A percentile compares a stretch with the other conserved stretches of the same genome.
These are phyloP conservation scores for Melangyna quadrimaculata DNA, from an alignment of 2,888 invertebrate species.

Conservation along the genomic window DNA sequence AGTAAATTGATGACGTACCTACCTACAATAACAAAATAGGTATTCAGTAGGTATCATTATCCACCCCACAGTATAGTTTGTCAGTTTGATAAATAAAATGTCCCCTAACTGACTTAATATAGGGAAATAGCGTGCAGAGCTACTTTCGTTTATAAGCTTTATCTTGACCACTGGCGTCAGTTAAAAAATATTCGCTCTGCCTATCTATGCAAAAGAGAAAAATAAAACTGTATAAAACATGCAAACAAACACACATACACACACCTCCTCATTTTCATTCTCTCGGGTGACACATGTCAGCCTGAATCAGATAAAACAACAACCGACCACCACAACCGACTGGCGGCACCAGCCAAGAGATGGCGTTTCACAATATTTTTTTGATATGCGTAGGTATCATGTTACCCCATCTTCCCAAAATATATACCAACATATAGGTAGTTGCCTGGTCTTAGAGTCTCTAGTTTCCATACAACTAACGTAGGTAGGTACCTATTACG, in stretches of 20 bases:
- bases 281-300: conserved; percentile 63
- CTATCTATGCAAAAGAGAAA: not conserved
- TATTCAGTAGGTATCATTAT: not conserved
- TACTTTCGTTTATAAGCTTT: conserved; percentile 4
- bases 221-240: not conserved
- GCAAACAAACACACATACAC: not conserved
- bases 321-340: conserved; percentile 29
- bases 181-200: conserved; percentile 18
- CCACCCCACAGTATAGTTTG: not conserved
- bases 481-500: not conserved
- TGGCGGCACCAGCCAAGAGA: conserved; percentile 40
- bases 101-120: not conserved
- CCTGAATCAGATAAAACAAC: conserved; percentile 69
- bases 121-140: not conserved
- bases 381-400: conserved; percentile 53
- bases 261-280: not conserved
- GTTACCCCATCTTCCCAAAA: conserved; percentile 21
- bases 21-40: not conserved
- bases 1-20: no score
- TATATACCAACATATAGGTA: not conserved
- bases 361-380: conserved; percentile 61
- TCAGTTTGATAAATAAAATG: not conserved
- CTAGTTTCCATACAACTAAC: not conserved
- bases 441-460: not conserved
- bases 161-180: conserved; percentile 54